A percentile compares a stretch with the other conserved stretches of the same genome.
Evolutionary conservation across 2,888 invertebrate species (phyloP).

Genomic region (Cistogaster globosa): DNA sequence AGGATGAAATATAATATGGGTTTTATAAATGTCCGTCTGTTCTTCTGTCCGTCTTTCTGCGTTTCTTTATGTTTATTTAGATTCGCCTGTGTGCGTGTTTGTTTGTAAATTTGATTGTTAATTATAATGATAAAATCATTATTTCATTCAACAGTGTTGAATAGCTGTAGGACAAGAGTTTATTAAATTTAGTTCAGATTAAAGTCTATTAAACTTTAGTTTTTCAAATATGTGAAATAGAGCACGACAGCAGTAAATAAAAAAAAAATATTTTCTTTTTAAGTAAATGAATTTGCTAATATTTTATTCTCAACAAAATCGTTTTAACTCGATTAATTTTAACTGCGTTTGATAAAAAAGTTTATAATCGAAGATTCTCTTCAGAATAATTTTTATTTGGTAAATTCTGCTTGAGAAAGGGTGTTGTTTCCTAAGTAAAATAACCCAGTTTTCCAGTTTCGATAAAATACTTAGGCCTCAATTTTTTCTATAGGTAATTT

Average conservation of each 20-base stretch:
- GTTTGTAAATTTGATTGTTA: constrained; percentile 8
- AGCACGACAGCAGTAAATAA: not conserved
- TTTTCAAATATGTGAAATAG: not conserved
- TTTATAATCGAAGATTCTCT: too few species aligned
- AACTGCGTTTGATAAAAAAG: too few species aligned
- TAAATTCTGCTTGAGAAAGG: too few species aligned
- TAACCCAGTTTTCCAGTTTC: too few species aligned
- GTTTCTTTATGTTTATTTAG: not conserved
- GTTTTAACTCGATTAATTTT: too few species aligned
- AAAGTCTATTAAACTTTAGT: not conserved
- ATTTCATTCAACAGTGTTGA: not conserved
- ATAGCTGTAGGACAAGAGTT: not conserved
- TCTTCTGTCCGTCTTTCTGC: not conserved
- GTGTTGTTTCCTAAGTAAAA: too few species aligned
- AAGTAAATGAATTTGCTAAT: too few species aligned
- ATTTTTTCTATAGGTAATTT: too few species aligned
- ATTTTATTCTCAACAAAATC: too few species aligned
- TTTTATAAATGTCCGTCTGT: not conserved
- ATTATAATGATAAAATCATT: constrained; percentile 9
- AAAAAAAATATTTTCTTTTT: too few species aligned
- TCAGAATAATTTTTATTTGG: too few species aligned
- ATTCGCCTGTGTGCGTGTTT: not conserved
- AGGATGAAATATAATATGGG: constrained; percentile 43
- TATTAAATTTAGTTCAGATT: not conserved
- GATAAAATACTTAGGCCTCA: too few species aligned